Percentiles rank a stretch among this genome's conserved stretches.
These are phyloP conservation scores for Patella vulgata DNA, from an alignment of 1,140 invertebrate species.

Conservation along the genomic window DNA sequence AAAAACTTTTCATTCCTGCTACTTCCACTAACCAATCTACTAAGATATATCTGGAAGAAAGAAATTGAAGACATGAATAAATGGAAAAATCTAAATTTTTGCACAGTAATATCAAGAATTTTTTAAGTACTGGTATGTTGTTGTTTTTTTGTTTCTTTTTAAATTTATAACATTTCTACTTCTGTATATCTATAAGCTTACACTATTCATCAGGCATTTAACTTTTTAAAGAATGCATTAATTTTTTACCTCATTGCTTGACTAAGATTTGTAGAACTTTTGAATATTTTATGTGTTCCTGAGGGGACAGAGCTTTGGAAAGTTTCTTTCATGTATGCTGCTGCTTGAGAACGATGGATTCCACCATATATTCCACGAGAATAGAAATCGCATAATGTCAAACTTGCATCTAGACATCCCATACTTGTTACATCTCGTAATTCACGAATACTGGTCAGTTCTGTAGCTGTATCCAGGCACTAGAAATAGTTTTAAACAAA, in stretches of 20 bases:
- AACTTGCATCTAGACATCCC: conserved; percentile 47
- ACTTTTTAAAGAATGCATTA: too few relatives aligned
- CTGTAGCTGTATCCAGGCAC: conserved; percentile 41
- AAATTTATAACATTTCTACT: too few relatives aligned
- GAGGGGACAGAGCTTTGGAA: conserved; percentile 54
- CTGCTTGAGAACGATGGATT: conserved; percentile 47
- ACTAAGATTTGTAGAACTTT: conserved; percentile 50
- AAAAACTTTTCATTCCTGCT: conserved; percentile 62
- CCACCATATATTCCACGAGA: conserved; percentile 54
- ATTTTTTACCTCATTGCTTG: conserved; percentile 60
- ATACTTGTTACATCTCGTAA: conserved; percentile 52
- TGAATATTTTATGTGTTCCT: conserved; percentile 52
- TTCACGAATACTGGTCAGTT: conserved; percentile 54
- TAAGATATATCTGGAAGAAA: conserved; percentile 60
- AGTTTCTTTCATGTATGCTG: conserved; percentile 48
- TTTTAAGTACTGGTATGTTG: too few relatives aligned
- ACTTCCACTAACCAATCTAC: conserved; percentile 67
- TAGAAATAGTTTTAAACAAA: too few relatives aligned
- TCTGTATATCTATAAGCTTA: too few relatives aligned
- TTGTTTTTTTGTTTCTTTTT: not conserved
- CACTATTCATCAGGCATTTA: too few relatives aligned
- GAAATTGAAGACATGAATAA: conserved; percentile 7
- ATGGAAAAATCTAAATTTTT: conserved; percentile 1
- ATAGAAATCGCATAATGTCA: conserved; percentile 56
- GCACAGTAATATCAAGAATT: not conserved